These are phyloP conservation scores for Naso thynnoides DNA, from an alignment of 2,797 vertebrate species.

Conservation along the genomic window DNA sequence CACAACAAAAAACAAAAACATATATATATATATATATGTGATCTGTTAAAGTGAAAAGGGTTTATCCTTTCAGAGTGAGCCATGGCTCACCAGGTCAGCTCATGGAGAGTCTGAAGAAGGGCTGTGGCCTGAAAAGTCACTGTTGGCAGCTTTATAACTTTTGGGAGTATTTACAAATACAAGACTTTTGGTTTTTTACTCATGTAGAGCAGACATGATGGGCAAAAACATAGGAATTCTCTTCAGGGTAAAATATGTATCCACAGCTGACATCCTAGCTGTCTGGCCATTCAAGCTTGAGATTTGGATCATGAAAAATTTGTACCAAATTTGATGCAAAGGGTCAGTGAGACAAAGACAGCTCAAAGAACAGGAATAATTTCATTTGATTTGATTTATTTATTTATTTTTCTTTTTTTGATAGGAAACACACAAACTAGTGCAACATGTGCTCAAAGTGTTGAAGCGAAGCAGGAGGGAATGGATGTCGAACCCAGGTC, in stretches of 20 bases:
- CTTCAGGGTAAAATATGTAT: not conserved
- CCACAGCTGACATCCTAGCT: not conserved
- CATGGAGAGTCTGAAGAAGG: too few species aligned
- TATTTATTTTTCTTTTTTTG: too few species aligned
- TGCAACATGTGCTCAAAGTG: too few species aligned
- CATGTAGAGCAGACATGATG: not conserved
- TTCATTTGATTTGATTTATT: too few species aligned
- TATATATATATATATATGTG: not conserved
- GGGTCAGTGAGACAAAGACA: not conserved
- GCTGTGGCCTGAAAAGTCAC: too few species aligned
- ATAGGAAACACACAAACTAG: too few species aligned
- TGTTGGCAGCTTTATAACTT: too few species aligned
- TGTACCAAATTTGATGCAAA: not conserved
- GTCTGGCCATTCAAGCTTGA: not conserved
- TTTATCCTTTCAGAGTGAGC: conserved; percentile 4
- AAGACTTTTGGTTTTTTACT: too few species aligned
- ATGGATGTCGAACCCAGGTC: too few species aligned
- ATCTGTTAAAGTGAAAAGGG: conserved; percentile 8
- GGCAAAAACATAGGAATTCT: conserved; percentile 4
- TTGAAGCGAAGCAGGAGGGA: too few species aligned
- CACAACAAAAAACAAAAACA: not conserved
- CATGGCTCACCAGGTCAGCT: too few species aligned
- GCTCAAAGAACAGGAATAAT: not conserved
- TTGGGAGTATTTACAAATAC: too few species aligned
- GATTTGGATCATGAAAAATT: not conserved